phyloP scores from a whole-genome alignment of 2,888 invertebrate species.

The Allolobophora icterica region DNA sequence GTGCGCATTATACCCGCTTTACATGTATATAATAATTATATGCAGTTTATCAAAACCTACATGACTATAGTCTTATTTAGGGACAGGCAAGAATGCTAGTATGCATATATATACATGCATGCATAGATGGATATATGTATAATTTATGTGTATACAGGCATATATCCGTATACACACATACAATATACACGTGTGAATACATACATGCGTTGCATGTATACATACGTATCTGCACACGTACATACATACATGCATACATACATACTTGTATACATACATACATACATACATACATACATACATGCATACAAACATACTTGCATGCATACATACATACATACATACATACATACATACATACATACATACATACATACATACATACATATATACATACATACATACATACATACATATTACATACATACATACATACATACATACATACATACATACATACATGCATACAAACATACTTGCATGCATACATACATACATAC shows the following conservation, averaged over 20 bases:
- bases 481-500: no score
- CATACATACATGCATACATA: neutral
- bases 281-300: neutral
- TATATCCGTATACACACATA: neutral
- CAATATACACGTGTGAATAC: neutral
- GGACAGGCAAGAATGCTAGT: neutral
- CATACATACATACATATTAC: neutral
- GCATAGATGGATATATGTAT: no score
- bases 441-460: neutral
- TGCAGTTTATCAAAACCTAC: neutral
- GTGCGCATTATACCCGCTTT: no score
- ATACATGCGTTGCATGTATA: neutral
- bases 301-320: no score
- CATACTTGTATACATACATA: no score
- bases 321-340: slow-evolving; percentile 17
- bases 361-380: neutral
- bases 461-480: neutral
- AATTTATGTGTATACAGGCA: no score
- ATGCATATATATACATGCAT: neutral
- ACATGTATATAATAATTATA: neutral
- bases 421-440: neutral
- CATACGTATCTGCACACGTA: no score
- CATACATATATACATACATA: neutral
- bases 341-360: no score
- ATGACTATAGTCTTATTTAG: neutral